A percentile compares a stretch with the other conserved stretches of the same genome.
These are phyloP conservation scores for Vollenhovia emeryi DNA, from an alignment of 1,140 invertebrate genomes.

Conservation along the genomic window DNA sequence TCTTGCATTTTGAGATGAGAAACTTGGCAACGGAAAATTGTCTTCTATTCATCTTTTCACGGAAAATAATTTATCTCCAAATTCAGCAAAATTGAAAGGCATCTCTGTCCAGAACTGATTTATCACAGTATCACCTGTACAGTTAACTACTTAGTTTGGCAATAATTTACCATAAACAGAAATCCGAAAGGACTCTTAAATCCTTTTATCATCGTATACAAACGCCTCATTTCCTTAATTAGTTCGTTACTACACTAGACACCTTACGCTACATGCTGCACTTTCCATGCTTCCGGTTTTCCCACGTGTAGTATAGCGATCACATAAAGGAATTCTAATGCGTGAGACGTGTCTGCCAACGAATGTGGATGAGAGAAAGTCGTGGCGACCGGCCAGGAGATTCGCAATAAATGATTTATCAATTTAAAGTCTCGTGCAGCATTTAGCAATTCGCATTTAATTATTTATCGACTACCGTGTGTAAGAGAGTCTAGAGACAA, in stretches of 20 bases:
- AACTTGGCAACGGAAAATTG: neutral
- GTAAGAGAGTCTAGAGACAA: neutral
- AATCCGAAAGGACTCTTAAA: neutral
- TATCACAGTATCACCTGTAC: neutral
- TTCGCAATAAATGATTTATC: slow-evolving; percentile 68
- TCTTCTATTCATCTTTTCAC: neutral
- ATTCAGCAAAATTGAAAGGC: neutral
- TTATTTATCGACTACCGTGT: slow-evolving; percentile 49
- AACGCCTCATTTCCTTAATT: neutral
- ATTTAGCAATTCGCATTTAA: slow-evolving; percentile 42
- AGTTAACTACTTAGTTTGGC: neutral
- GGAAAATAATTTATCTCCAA: neutral
- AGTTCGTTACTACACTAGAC: neutral
- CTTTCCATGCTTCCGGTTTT: slow-evolving; percentile 25
- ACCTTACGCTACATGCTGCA: neutral
- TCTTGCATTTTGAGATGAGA: neutral
- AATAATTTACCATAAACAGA: slow-evolving; percentile 17
- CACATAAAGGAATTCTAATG: slow-evolving; percentile 19
- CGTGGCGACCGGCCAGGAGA: neutral
- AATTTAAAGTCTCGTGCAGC: neutral
- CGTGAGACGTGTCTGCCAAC: neutral
- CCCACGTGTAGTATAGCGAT: neutral
- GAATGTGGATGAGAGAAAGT: slow-evolving; percentile 58
- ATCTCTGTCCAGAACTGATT: neutral
- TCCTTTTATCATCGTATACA: neutral